phyloP scores from a whole-genome alignment of 2,797 vertebrate genomes.

The Gymnothorax javanicus region DNA sequence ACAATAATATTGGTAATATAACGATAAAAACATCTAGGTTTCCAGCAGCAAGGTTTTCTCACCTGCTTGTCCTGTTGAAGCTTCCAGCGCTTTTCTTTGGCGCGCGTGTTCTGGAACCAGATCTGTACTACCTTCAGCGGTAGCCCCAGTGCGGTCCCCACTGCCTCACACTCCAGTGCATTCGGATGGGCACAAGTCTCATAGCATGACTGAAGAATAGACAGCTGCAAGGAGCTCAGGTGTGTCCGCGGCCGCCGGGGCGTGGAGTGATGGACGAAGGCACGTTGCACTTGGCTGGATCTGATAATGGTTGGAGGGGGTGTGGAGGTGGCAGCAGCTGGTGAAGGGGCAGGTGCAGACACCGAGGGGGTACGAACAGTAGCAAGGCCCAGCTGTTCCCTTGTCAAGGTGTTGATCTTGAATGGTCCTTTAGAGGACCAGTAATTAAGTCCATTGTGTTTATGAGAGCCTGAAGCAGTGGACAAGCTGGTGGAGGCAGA shows the following conservation, averaged over 20 bases:
- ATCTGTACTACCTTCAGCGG: conserved; percentile 93
- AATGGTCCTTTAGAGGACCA: conserved; percentile 75
- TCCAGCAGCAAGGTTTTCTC: conserved; percentile 24
- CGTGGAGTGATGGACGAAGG: conserved; percentile 75
- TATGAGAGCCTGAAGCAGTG: conserved; percentile 61
- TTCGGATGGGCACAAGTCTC: conserved; percentile 91
- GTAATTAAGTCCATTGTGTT: conserved; percentile 76
- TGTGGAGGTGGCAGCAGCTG: conserved; percentile 67
- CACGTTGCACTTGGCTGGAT: conserved; percentile 45
- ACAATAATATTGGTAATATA: too few species aligned
- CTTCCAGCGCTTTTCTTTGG: conserved; percentile 90
- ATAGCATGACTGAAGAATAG: conserved; percentile 90
- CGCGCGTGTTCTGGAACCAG: conserved; percentile 94
- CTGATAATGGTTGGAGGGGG: conserved; percentile 51
- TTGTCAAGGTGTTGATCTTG: conserved; percentile 79
- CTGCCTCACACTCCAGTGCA: conserved; percentile 86
- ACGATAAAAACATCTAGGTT: neutral
- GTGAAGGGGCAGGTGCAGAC: conserved; percentile 27
- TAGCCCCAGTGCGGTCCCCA: conserved; percentile 85
- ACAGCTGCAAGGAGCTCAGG: conserved; percentile 87
- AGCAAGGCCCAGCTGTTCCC: conserved; percentile 83
- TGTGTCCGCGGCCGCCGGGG: conserved; percentile 88
- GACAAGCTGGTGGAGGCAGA: conserved; percentile 68
- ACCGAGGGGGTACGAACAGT: conserved; percentile 66
- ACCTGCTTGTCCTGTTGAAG: conserved; percentile 82